A percentile compares a stretch with the other conserved stretches of the same genome.
These are phyloP conservation scores for Sardina pilchardus DNA, from an alignment of 2,113 vertebrate genomes.

Conservation along the genomic window DNA sequence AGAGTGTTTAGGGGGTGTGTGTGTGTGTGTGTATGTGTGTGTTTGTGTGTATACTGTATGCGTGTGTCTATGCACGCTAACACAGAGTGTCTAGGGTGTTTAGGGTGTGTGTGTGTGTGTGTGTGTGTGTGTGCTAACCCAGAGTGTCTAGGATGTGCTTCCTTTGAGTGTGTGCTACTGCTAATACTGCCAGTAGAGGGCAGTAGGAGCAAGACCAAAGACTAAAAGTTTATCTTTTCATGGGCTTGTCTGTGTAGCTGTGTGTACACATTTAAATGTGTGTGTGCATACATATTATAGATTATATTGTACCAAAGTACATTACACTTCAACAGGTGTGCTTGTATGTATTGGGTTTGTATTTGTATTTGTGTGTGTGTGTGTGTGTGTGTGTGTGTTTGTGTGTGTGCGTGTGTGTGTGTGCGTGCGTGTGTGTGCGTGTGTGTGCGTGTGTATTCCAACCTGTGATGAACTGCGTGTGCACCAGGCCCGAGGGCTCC, in stretches of 20 bases:
- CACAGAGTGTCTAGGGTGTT: background rate
- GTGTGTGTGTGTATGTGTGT: too few species aligned
- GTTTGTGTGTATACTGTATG: too few species aligned
- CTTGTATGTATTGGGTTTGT: background rate
- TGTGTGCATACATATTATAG: background rate
- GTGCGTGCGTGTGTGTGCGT: slow-evolving; percentile 8
- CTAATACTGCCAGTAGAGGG: background rate
- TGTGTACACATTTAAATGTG: background rate
- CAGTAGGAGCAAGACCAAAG: background rate
- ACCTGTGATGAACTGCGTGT: background rate
- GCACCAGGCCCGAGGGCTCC: slow-evolving; percentile 81
- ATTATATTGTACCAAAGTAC: too few species aligned
- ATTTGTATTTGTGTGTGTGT: slow-evolving; percentile 1
- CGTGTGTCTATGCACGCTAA: too few species aligned
- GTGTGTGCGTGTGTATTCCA: background rate
- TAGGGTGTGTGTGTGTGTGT: too few species aligned
- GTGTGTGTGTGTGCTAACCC: too few species aligned
- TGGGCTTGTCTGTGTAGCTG: too few species aligned
- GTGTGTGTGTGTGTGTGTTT: background rate
- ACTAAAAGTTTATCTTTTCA: background rate
- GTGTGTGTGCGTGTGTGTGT: background rate
- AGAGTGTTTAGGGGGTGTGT: too few species aligned
- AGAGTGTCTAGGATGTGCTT: background rate
- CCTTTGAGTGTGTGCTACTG: background rate
- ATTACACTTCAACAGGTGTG: background rate